Percentiles rank a stretch among this genome's conserved stretches.
Conservation (phyloP, 2,797 vertebrate species). For the Bradypodion ventrale region DNA sequence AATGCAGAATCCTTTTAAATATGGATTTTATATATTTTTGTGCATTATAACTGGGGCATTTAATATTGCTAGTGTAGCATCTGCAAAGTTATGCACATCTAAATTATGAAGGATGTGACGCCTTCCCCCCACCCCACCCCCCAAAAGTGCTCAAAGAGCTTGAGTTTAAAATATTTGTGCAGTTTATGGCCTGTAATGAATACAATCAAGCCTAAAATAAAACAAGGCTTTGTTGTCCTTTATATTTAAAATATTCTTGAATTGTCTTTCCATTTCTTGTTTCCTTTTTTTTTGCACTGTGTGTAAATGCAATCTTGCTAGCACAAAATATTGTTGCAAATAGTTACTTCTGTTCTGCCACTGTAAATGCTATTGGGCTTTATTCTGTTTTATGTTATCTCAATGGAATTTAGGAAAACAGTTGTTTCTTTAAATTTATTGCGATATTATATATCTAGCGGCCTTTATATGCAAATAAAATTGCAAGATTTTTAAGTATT, state of each 20-base stretch:
- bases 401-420: constrained; percentile 92
- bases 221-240: constrained; percentile 91
- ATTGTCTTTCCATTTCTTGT: constrained; percentile 82
- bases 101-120: constrained; percentile 73
- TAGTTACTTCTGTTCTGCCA: constrained; percentile 89
- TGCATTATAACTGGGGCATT: constrained; percentile 79
- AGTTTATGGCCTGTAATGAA: constrained; percentile 77
- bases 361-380: constrained; percentile 92
- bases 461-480: constrained; percentile 99
- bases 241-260: constrained; percentile 88
- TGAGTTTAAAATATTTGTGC: constrained; percentile 72
- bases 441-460: constrained; percentile 98
- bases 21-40: constrained; percentile 84
- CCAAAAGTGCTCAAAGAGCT: constrained; percentile 72
- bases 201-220: constrained; percentile 80
- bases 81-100: constrained; percentile 69
- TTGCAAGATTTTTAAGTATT: constrained; percentile 98
- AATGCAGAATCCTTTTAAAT: constrained; percentile 80
- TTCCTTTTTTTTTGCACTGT: constrained; percentile 94
- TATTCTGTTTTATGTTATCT: constrained; percentile 87
- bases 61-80: constrained; percentile 78
- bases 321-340: constrained; percentile 96
- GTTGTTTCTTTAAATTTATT: constrained; percentile 92
- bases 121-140: constrained; percentile 67
- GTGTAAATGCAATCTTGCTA: constrained; percentile 99